A percentile compares a stretch with the other conserved stretches of the same genome.
Evolutionary conservation across 2,888 invertebrate genomes (phyloP).

Genomic region (Oconnorella tubifera): DNA sequence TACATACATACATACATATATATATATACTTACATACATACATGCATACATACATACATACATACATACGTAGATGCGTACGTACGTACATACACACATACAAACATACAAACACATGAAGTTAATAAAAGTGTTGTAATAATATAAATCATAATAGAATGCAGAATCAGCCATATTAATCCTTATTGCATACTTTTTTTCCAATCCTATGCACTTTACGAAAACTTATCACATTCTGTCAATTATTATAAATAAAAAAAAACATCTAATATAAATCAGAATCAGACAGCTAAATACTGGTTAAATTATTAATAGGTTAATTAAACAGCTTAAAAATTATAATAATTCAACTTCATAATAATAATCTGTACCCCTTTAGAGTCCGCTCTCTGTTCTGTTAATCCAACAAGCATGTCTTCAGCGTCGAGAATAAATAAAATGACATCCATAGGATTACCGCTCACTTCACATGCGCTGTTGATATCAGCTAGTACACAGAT

Average conservation of each 20-base stretch:
- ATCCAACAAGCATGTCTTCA: conserved; percentile 42
- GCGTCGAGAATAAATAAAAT: conserved; percentile 43
- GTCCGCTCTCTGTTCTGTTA: conserved; percentile 46
- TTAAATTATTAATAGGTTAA: too few relatives aligned
- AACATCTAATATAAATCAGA: too few relatives aligned
- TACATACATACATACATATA: background rate
- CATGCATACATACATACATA: background rate
- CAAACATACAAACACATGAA: background rate
- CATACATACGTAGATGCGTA: background rate
- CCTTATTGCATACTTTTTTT: too few relatives aligned
- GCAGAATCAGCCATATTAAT: too few relatives aligned
- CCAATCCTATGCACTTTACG: too few relatives aligned
- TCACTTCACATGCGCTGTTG: conserved; percentile 24
- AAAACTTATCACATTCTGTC: too few relatives aligned
- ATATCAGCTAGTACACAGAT: conserved; percentile 12
- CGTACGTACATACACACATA: background rate
- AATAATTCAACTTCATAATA: too few relatives aligned
- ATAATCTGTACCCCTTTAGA: conserved; percentile 40
- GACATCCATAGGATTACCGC: conserved; percentile 41
- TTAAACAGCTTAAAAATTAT: too few relatives aligned
- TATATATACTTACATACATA: background rate
- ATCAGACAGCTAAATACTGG: too few relatives aligned
- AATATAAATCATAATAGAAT: background rate
- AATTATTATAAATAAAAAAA: too few relatives aligned
- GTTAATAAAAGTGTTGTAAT: background rate